Evolutionary conservation across 2,113 vertebrate genomes (phyloP).

Genomic region (Callocephalon fimbriatum): DNA sequence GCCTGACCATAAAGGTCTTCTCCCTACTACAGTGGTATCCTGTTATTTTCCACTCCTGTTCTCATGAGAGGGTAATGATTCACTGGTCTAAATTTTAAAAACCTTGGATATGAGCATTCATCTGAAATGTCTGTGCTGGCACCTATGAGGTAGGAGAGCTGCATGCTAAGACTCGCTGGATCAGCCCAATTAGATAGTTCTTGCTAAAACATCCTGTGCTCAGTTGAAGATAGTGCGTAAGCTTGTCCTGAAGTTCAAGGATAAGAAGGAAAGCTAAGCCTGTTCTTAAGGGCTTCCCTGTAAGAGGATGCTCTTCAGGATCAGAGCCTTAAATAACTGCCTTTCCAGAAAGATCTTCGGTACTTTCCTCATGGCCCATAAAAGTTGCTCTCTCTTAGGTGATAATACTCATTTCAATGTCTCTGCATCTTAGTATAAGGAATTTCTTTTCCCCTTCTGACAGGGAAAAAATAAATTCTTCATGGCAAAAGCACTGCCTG

Average conservation of each 20-base stretch:
- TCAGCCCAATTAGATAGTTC: neutral
- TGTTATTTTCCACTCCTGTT: neutral
- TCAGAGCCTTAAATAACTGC: neutral
- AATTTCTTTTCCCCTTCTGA: neutral
- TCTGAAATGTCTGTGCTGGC: neutral
- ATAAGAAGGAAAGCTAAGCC: neutral
- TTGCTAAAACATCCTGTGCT: neutral
- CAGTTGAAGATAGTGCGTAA: accelerated
- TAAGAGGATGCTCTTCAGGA: neutral
- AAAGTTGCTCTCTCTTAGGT: neutral
- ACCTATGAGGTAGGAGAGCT: neutral
- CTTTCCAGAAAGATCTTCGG: neutral
- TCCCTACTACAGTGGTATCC: neutral
- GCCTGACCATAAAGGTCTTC: neutral
- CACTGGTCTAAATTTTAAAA: neutral
- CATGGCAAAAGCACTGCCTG: neutral
- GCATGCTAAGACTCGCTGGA: neutral
- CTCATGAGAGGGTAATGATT: neutral
- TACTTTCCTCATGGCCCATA: neutral
- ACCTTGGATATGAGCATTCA: neutral
- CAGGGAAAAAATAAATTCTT: neutral
- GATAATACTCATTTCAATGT: neutral
- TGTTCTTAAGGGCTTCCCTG: neutral
- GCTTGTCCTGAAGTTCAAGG: neutral
- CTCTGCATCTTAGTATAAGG: neutral